phyloP scores from a whole-genome alignment of 2,888 invertebrate species.

The Latheticus oryzae region DNA sequence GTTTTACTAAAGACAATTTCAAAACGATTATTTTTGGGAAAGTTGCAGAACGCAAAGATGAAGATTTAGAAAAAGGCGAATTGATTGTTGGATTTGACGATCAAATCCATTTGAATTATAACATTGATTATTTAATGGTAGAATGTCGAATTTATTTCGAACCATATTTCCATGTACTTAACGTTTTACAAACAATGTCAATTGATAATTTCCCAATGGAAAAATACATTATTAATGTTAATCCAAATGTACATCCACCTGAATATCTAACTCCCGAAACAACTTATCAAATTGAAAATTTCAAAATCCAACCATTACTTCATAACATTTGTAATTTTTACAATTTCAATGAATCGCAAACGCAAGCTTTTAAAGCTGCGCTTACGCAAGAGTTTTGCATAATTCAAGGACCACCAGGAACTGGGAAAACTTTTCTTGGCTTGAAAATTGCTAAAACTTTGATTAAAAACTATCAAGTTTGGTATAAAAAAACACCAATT shows the following conservation, averaged over 20 bases:
- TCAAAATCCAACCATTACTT: slow-evolving; percentile 33
- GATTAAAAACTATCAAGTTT: slow-evolving; percentile 68
- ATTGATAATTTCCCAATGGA: slow-evolving; percentile 74
- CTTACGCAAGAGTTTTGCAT: slow-evolving; percentile 79
- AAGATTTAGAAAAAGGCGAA: slow-evolving; percentile 69
- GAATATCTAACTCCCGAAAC: slow-evolving; percentile 56
- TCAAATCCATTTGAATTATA: slow-evolving; percentile 65
- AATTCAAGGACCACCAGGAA: slow-evolving; percentile 90
- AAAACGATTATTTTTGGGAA: slow-evolving; percentile 76
- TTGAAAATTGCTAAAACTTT: slow-evolving; percentile 78
- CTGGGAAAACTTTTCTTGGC: slow-evolving; percentile 87
- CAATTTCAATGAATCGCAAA: slow-evolving; percentile 75
- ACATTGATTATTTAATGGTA: slow-evolving; percentile 72
- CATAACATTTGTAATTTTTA: slow-evolving; percentile 22
- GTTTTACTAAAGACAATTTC: slow-evolving; percentile 79
- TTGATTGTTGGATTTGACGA: slow-evolving; percentile 68
- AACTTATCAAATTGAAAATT: slow-evolving; percentile 41
- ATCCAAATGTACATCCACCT: slow-evolving; percentile 59
- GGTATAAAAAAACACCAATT: slow-evolving; percentile 70
- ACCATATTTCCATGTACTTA: slow-evolving; percentile 80
- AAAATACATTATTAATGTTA: slow-evolving; percentile 74
- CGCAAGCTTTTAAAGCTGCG: slow-evolving; percentile 74
- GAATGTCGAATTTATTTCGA: slow-evolving; percentile 86
- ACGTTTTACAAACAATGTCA: slow-evolving; percentile 73
- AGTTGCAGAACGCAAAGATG: slow-evolving; percentile 71